Conservation (phyloP, 2,888 invertebrate species). For the Lasioglossum oenotherae region DNA sequence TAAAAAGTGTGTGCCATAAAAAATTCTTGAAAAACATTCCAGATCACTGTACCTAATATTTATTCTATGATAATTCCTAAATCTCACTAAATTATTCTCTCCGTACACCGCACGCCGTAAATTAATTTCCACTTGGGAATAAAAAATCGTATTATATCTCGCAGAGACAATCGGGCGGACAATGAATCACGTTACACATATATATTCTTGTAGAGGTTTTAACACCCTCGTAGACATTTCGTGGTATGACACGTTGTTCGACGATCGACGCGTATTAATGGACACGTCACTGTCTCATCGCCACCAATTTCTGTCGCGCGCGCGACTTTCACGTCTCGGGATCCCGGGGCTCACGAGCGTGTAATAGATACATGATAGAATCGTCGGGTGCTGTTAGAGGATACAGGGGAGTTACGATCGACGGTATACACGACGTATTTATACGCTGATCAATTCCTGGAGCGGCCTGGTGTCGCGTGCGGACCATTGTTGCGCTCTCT, state of each 20-base stretch:
- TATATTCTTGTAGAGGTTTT: not conserved
- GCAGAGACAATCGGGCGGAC: not conserved
- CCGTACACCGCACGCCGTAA: not conserved
- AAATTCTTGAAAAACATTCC: not conserved
- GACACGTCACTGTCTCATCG: constrained; percentile 5
- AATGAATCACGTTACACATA: not conserved
- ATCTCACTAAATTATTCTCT: not conserved
- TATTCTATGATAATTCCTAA: not conserved
- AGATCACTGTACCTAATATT: not conserved
- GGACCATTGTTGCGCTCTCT: constrained; percentile 15
- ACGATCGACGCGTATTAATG: constrained; percentile 9
- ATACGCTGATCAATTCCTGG: constrained; percentile 46
- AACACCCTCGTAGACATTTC: not conserved
- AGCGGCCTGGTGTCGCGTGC: constrained; percentile 21
- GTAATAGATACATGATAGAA: constrained; percentile 51
- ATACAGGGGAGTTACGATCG: not conserved
- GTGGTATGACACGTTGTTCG: not conserved
- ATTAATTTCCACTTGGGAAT: not conserved
- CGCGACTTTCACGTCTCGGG: not conserved
- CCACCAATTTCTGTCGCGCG: constrained; percentile 3
- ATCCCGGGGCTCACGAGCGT: not conserved
- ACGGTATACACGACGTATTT: constrained; percentile 24
- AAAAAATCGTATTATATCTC: not conserved
- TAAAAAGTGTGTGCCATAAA: not conserved
- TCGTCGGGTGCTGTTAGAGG: not conserved